Evolutionary conservation across 2,113 vertebrate species (phyloP).

Genomic region (Brachyistius frenatus): DNA sequence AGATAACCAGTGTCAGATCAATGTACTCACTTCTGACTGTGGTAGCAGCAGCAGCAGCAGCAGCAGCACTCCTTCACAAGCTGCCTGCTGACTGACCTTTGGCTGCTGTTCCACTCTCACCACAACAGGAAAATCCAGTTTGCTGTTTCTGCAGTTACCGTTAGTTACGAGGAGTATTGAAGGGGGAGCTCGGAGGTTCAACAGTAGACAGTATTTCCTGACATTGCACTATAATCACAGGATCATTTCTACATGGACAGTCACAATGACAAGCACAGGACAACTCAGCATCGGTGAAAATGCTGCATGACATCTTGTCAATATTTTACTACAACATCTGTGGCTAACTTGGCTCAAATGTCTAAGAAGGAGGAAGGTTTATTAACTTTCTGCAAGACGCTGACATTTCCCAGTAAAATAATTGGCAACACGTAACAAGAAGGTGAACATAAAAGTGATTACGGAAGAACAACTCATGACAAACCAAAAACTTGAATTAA

Average conservation of each 20-base stretch:
- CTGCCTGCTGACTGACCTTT: background rate
- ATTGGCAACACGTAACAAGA: slow-evolving; percentile 22
- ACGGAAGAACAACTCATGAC: background rate
- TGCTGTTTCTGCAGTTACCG: background rate
- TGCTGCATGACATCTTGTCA: slow-evolving; percentile 56
- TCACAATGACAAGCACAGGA: slow-evolving; percentile 51
- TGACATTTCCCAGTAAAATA: slow-evolving; percentile 51
- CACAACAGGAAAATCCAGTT: slow-evolving; percentile 2
- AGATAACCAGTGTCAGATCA: background rate
- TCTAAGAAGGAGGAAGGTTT: slow-evolving; percentile 47
- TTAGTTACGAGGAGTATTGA: background rate
- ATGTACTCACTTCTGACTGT: background rate
- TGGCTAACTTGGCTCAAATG: slow-evolving; percentile 48
- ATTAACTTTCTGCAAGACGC: slow-evolving; percentile 41
- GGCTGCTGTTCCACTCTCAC: background rate
- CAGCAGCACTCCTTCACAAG: background rate
- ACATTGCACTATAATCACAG: slow-evolving; percentile 63
- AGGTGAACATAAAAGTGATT: slow-evolving; percentile 28
- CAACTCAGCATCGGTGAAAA: slow-evolving; percentile 40
- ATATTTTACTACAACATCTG: slow-evolving; percentile 66
- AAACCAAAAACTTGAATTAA: background rate
- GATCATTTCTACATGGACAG: slow-evolving; percentile 56
- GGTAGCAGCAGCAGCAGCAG: background rate
- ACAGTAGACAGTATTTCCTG: slow-evolving; percentile 42
- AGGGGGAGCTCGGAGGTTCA: background rate